Conservation (phyloP, 2,113 vertebrate genomes). For the Grallaria varia region DNA sequence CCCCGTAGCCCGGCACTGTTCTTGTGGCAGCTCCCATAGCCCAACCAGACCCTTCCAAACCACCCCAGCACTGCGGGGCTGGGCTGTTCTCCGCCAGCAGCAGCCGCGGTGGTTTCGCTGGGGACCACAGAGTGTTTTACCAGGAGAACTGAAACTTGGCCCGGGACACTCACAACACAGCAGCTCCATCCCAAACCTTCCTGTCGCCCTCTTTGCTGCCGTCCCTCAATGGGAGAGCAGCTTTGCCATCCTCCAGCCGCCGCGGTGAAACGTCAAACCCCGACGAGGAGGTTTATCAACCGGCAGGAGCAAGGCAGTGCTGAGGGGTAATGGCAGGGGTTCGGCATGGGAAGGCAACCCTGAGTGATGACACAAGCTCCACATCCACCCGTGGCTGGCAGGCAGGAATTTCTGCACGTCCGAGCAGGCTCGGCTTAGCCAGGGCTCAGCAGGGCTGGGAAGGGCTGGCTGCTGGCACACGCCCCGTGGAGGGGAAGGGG, state of each 20-base stretch:
- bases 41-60: background rate
- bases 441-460: background rate
- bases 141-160: background rate
- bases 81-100: background rate
- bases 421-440: background rate
- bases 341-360: background rate
- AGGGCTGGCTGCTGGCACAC: background rate
- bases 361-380: background rate
- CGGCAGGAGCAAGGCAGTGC: background rate
- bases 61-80: accelerated
- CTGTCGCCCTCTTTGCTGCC: background rate
- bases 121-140: background rate
- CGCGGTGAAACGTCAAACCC: background rate
- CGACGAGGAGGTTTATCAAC: background rate
- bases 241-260: background rate
- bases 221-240: accelerated
- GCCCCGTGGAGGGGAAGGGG: background rate
- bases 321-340: accelerated
- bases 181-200: background rate
- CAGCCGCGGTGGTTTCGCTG: accelerated
- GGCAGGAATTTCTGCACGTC: conserved; percentile 27
- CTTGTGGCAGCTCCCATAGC: background rate
- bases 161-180: background rate
- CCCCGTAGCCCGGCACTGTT: background rate
- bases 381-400: background rate